Evolutionary conservation across 2,888 invertebrate species (phyloP), one percentile per base, ranked within the genome.

Genomic region (Drosophila nigricruria): DNA sequence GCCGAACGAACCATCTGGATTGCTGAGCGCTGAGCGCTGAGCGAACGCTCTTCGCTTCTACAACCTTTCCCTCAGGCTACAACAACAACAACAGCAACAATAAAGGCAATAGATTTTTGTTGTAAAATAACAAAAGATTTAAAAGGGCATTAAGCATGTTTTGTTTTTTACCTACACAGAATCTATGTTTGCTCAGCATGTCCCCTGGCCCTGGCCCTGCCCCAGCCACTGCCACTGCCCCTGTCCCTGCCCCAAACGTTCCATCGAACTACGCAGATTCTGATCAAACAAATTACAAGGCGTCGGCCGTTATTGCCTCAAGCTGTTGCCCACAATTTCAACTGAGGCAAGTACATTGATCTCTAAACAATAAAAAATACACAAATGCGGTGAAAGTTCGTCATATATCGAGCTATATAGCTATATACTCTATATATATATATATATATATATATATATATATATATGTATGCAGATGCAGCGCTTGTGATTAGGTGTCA

Each of bases 91-190:
- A 23, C 38, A 40, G 18, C 40, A 62, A 20, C 70, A 73, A 73
- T 68, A 53, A 69, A 67, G 40, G 61, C 60, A 83, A 78, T 86
- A 79, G 86, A 85, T 87, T 79, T 76, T 86, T 89, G 82, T 87
- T 84, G 89, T 89, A 84, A 82, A 80, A 87, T 84, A 89, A 86
- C 88, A 87, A 87, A 87, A 89, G 89, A 87, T 89, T 87, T 87
- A 89, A 88, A 87, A 87, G 86, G 86, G 86, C 90, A 87, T 87
- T 87, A 88, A 79, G 79, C 78, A 74, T 85, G 79, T 78, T 81
- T 87, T 86, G 84, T 89, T 81, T 83, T 80, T 77, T 75, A 69
- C 73, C 74, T 76, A 81, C 68, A 73, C 59, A 34, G 70, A 77
- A 66, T 79, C 75, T 74, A 70, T 79, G 65, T 73, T 73, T 67